These are phyloP conservation scores for Myxocyprinus asiaticus DNA, from an alignment of 2,113 vertebrate genomes.

Conservation along the genomic window DNA sequence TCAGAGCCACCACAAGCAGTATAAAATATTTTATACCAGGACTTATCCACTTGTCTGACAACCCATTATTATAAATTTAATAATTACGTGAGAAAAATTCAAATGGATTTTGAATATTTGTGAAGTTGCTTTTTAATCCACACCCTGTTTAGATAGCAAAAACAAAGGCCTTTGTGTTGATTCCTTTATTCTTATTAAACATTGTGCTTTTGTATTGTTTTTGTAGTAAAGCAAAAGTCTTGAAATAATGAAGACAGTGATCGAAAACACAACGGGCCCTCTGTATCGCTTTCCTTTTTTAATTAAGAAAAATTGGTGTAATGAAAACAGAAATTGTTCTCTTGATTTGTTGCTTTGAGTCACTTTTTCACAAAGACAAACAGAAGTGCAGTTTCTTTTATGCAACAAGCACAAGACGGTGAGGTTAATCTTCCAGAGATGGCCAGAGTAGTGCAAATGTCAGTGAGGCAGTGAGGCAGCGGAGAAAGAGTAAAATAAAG, in stretches of 20 bases:
- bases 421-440: constrained; percentile 36
- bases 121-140: background rate
- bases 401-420: constrained; percentile 51
- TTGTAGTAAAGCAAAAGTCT: constrained; percentile 6
- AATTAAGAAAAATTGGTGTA: background rate
- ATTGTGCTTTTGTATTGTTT: constrained; percentile 12
- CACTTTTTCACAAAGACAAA: constrained; percentile 30
- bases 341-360: constrained; percentile 27
- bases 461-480: background rate
- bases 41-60: background rate
- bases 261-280: constrained; percentile 8
- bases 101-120: background rate
- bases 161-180: background rate
- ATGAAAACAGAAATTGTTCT: constrained; percentile 29
- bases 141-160: background rate
- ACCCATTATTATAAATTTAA: background rate
- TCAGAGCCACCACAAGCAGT: background rate
- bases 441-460: constrained; percentile 3
- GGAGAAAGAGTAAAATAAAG: constrained; percentile 8
- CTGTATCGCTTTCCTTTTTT: constrained; percentile 23
- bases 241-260: constrained; percentile 7
- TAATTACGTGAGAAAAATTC: background rate
- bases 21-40: background rate
- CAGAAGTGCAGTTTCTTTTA: constrained; percentile 19
- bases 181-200: constrained; percentile 6